Evolutionary conservation across 2,888 invertebrate genomes (phyloP).

Genomic region (Odontothrips loti): DNA sequence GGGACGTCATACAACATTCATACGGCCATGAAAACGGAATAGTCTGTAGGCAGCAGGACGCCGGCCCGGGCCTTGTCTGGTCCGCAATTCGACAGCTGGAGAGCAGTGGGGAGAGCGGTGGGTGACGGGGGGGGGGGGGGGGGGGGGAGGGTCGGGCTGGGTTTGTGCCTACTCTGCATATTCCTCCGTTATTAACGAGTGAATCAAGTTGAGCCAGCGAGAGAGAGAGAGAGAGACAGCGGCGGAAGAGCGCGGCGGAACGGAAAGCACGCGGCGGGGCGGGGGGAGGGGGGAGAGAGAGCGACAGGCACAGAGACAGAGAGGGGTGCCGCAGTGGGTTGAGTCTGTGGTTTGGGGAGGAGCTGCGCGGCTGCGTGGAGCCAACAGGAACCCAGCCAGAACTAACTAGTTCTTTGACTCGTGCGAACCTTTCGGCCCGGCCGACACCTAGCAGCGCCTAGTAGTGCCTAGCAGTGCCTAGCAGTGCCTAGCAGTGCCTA

Average conservation of each 20-base stretch:
- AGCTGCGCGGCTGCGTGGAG: too few relatives aligned
- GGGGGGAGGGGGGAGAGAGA: too few relatives aligned
- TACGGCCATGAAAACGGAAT: constrained; percentile 14
- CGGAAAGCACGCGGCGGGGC: too few relatives aligned
- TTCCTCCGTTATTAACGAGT: constrained; percentile 20
- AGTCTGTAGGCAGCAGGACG: not conserved
- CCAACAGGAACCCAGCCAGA: not conserved
- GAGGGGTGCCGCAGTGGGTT: too few relatives aligned
- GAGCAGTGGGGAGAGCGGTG: not conserved
- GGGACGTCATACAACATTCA: constrained; percentile 18
- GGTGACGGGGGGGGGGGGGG: not conserved
- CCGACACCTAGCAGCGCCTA: too few relatives aligned
- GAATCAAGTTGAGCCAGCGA: constrained; percentile 5
- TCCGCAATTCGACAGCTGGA: not conserved
- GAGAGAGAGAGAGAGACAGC: not conserved
- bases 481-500: too few relatives aligned
- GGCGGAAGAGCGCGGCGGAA: too few relatives aligned
- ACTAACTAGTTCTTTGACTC: not conserved
- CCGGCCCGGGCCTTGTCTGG: not conserved
- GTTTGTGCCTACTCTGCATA: constrained; percentile 19
- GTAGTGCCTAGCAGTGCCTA: too few relatives aligned
- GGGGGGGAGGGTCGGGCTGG: not conserved
- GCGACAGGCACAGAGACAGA: too few relatives aligned
- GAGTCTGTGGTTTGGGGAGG: too few relatives aligned
- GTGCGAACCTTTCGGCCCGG: too few relatives aligned